These are phyloP conservation scores for Gulo gulo DNA, from an alignment of 2,113 vertebrate genomes.

Conservation along the genomic window DNA sequence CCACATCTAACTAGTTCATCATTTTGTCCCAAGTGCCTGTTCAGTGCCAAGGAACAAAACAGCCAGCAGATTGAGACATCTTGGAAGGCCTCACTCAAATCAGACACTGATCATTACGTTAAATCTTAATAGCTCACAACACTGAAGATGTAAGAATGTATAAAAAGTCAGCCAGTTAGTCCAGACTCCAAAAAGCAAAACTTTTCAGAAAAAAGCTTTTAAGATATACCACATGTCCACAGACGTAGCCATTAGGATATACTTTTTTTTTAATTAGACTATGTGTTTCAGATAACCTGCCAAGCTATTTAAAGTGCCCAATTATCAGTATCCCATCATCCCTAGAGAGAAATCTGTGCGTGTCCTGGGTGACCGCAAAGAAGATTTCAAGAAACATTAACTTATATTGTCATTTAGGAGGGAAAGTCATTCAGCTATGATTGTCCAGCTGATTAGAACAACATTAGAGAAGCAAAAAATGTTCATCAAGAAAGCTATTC, in stretches of 20 bases:
- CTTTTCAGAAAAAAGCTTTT: neutral
- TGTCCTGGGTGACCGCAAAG: neutral
- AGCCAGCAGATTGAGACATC: neutral
- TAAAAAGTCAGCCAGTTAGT: neutral
- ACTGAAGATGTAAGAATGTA: neutral
- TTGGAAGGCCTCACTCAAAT: neutral
- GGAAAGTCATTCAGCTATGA: neutral
- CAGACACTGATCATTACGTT: neutral
- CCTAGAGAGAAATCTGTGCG: neutral
- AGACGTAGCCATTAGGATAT: neutral
- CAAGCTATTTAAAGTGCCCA: constrained; percentile 19
- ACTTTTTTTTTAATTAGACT: neutral
- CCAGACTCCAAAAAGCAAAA: neutral
- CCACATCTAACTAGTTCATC: neutral
- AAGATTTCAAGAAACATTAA: neutral
- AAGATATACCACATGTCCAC: neutral
- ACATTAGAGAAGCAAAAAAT: constrained; percentile 49
- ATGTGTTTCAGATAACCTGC: constrained; percentile 42
- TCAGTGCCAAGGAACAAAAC: neutral
- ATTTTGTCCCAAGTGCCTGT: neutral
- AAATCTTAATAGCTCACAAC: neutral
- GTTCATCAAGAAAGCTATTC: neutral
- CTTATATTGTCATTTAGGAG: neutral
- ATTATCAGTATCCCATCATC: neutral
- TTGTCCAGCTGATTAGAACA: constrained; percentile 45